Base-by-base conservation (phyloP, 2,113 vertebrate species). In the Caracal caracal region DNA sequence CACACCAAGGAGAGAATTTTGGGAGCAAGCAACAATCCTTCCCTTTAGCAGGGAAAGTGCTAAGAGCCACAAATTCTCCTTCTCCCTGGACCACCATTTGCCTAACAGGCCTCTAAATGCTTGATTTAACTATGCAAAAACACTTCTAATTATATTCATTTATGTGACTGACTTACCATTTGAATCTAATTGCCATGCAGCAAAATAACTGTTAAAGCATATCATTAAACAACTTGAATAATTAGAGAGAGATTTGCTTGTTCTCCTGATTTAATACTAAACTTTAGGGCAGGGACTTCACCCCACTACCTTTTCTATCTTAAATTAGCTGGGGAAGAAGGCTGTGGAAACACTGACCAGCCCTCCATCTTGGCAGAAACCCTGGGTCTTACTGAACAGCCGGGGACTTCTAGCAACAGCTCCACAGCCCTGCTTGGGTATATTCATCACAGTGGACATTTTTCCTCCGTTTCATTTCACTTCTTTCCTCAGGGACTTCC, bases 141-240 rank as follows among this genome's bases (percentile, higher is more conserved):
- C 92, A 97, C 89, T 94, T 86, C 95, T 97, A 97, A 98, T 97
- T 98, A 97, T 98, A 97, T 97, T 97, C 97, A 98, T 97, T 97
- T 97, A 92, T 97, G 97, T 97, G 96, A 97, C 97, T 97, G 97
- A 98, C 97, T 98, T 97, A 97, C 97, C 92, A 97, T 97, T 98
- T 97, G 95, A 97, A 96, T 97, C 95, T 97, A 98, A 98, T 98
- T 98, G 97, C 96, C 97, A 97, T 97, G 97, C 96, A 97, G 96
- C 95, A 97, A 98, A 98, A 97, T 97, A 97, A 97, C 96, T 98
- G 95, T 96, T 97, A 98, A 97, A 97, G 95, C 96, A 96, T 98
- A 97, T 97, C 97, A 98, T 98, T 98, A 97, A 97, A 96, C 95
- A 97, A 97, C 96, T 97, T 97, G 97, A 97, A 98, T 97, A 98